Base-by-base conservation (phyloP, 2,888 invertebrate genomes). In the Cephus sareptanus region DNA sequence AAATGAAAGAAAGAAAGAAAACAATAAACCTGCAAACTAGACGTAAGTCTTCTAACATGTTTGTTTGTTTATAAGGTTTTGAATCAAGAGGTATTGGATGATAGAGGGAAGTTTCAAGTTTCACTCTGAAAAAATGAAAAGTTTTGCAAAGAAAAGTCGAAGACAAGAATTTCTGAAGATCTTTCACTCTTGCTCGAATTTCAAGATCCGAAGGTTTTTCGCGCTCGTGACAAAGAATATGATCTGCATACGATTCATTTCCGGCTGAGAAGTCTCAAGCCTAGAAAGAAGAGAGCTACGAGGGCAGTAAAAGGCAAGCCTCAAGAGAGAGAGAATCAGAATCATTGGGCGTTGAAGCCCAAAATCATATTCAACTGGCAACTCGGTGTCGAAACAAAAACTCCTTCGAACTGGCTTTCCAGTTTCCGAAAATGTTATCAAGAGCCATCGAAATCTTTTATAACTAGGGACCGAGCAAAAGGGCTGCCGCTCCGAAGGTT, bases 61-160 rank as follows among this genome's bases (percentile, higher is more conserved):
- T 95, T 95, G 94, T 95, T 95, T 95, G 94, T 95, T 95, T 95
- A 94, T 94, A 95, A 95, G 95, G 95, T 95, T 94, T 94, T 95
- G 95, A 95, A 95, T 95, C 95, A 95, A 95, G 95, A 95, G 94
- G 94, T 95, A 94, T 95, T 94, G 95, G 95, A 95, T 95, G 95
- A 95, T 91, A 90, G 91, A 91, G 91, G 91, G 91, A 91, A 91
- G 90, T 91, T 91, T 91, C 90, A 91, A 91, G 91, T 91, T 90
- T 91, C 89, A 87, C 89, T 89, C 87, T 87, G 88, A 91, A 90
- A 90, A 88, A 88, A 88, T 86, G 88, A 88, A 89, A 85, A 87
- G 88, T 90, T 90, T 90, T 88, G 88, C 89, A 90, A 86, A 76
- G 82, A 84, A 89, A 86, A 87, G 82, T 90, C 86, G 89, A 90